A percentile compares a stretch with the other conserved stretches of the same genome.
Conservation (phyloP, 2,888 invertebrate species). For the Drosophila kokeensis region DNA sequence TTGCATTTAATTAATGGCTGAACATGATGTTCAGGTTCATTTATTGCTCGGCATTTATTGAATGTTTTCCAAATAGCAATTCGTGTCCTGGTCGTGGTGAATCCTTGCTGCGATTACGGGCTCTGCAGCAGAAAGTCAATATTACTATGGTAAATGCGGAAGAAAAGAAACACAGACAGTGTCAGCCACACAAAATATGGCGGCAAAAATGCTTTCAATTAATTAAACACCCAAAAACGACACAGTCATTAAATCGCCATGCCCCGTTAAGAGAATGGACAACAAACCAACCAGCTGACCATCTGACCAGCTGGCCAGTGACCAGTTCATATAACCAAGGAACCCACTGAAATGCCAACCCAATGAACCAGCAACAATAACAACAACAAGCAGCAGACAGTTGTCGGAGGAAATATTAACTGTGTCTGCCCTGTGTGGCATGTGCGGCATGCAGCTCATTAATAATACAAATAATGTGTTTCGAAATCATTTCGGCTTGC, state of each 20-base stretch:
- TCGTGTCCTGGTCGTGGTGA: neutral
- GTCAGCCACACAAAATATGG: slow-evolving; percentile 58
- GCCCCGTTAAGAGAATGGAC: slow-evolving; percentile 37
- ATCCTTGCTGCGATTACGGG: slow-evolving; percentile 10
- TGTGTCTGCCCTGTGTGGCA: slow-evolving; percentile 45
- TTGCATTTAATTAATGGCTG: slow-evolving; percentile 60
- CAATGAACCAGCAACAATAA: slow-evolving; percentile 23
- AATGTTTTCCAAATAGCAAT: slow-evolving; percentile 18
- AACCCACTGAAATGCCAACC: slow-evolving; percentile 22
- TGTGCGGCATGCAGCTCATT: slow-evolving; percentile 72
- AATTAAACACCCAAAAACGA: slow-evolving; percentile 74
- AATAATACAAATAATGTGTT: slow-evolving; percentile 76
- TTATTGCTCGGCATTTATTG: slow-evolving; percentile 32
- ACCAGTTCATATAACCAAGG: slow-evolving; percentile 11
- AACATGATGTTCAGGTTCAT: slow-evolving; percentile 21
- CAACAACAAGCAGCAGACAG: slow-evolving; percentile 9
- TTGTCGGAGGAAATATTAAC: slow-evolving; percentile 12
- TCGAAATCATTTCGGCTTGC: slow-evolving; percentile 73
- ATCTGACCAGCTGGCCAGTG: neutral
- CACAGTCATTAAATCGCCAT: slow-evolving; percentile 52
- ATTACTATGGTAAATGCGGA: slow-evolving; percentile 58
- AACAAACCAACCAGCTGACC: slow-evolving; percentile 2
- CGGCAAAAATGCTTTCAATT: slow-evolving; percentile 75
- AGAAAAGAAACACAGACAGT: slow-evolving; percentile 41
- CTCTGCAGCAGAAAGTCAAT: slow-evolving; percentile 65